Evolutionary conservation across 2,797 vertebrate genomes (phyloP).

Genomic region (Hydrolagus colliei): DNA sequence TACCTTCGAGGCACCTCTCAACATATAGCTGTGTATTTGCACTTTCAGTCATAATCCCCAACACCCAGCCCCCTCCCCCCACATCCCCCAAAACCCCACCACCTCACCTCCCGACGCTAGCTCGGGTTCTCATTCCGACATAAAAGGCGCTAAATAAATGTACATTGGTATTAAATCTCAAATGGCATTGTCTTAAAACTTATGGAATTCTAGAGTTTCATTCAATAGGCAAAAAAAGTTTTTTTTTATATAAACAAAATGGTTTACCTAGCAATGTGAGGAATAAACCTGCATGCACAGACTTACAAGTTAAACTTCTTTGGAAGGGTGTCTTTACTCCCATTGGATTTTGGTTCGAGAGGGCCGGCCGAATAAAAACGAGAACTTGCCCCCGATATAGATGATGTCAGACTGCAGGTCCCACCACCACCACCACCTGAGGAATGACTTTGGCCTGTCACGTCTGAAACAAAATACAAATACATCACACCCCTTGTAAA

Average conservation of each 20-base stretch:
- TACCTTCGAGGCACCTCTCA: too few relatives aligned
- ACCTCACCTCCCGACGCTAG: too few relatives aligned
- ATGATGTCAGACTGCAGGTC: conserved; percentile 44
- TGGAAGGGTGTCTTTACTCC: conserved; percentile 69
- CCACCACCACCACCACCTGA: conserved; percentile 44
- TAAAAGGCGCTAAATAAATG: too few relatives aligned
- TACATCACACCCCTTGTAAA: not conserved
- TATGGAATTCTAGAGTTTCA: too few relatives aligned
- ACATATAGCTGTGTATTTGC: too few relatives aligned
- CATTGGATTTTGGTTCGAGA: conserved; percentile 60
- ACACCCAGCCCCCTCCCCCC: too few relatives aligned
- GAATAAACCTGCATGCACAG: not conserved
- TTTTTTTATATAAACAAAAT: not conserved
- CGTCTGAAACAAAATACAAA: conserved; percentile 58
- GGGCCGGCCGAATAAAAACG: conserved; percentile 44
- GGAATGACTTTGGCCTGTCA: conserved; percentile 59
- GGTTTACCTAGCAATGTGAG: not conserved
- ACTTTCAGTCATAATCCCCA: too few relatives aligned
- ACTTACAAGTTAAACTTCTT: conserved; percentile 78
- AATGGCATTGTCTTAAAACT: too few relatives aligned
- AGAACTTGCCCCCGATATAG: conserved; percentile 41
- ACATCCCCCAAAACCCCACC: too few relatives aligned
- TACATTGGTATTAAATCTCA: too few relatives aligned
- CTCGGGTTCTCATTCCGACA: too few relatives aligned
- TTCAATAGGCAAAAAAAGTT: not conserved